Conservation (phyloP, 2,888 invertebrate species). For the Actias luna region DNA sequence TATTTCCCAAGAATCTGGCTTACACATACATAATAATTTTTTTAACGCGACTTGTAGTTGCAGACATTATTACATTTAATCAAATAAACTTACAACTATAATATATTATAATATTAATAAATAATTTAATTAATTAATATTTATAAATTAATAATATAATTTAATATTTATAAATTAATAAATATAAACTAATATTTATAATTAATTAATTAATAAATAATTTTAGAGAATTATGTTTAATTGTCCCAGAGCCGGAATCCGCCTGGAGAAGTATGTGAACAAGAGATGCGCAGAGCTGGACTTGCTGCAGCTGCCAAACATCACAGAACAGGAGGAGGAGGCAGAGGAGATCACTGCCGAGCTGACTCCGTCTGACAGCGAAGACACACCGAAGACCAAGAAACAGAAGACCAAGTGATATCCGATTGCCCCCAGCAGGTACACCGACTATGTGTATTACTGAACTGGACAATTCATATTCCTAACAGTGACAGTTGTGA, state of each 20-base stretch:
- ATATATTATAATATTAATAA: too few species aligned
- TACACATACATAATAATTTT: too few species aligned
- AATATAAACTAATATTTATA: too few species aligned
- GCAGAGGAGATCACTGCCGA: conserved; percentile 25
- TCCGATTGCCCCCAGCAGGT: conserved; percentile 31
- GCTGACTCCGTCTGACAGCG: conserved; percentile 30
- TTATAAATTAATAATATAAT: too few species aligned
- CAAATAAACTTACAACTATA: too few species aligned
- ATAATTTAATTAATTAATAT: too few species aligned
- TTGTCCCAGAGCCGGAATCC: conserved; percentile 86
- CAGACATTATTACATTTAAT: too few species aligned
- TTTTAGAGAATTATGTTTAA: neutral
- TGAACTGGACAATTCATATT: conserved; percentile 27
- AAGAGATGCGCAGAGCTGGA: conserved; percentile 86
- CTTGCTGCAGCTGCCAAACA: conserved; percentile 73
- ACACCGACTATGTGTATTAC: conserved; percentile 53
- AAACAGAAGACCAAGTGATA: conserved; percentile 60
- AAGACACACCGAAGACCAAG: conserved; percentile 44
- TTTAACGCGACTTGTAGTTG: too few species aligned
- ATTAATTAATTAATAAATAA: neutral
- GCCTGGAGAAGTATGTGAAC: conserved; percentile 86
- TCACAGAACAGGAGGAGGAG: conserved; percentile 42
- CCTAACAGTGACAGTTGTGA: neutral
- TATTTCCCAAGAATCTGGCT: too few species aligned
- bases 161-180: too few species aligned